These are phyloP conservation scores for Sander lucioperca DNA, from an alignment of 2,113 vertebrate genomes.

Conservation along the genomic window DNA sequence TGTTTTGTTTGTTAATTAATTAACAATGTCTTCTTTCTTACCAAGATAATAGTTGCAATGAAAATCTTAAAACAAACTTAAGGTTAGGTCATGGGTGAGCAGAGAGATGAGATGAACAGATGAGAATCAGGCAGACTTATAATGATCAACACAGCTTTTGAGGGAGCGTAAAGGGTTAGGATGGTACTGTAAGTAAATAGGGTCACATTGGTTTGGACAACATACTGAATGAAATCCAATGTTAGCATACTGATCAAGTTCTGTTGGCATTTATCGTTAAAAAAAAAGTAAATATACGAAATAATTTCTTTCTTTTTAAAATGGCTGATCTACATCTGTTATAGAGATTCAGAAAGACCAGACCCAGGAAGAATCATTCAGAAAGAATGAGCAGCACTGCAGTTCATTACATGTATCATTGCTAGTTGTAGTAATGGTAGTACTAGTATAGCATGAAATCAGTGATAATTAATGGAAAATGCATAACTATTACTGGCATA, in stretches of 20 bases:
- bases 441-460: neutral
- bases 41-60: neutral
- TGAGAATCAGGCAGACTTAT: neutral
- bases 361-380: neutral
- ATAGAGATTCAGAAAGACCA: neutral
- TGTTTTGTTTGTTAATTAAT: neutral
- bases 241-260: neutral
- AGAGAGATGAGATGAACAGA: neutral
- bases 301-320: neutral
- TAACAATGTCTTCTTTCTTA: neutral
- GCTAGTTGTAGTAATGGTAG: neutral
- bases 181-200: neutral
- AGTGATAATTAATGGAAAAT: conserved; percentile 1
- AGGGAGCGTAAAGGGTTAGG: neutral
- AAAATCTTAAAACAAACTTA: neutral
- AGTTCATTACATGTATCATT: neutral
- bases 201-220: neutral
- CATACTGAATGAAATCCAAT: neutral
- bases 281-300: neutral
- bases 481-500: neutral
- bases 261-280: neutral
- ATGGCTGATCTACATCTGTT: neutral
- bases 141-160: neutral
- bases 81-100: neutral
- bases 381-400: neutral